Base-by-base conservation (phyloP, 2,888 invertebrate species). In the Latrodectus hesperus region DNA sequence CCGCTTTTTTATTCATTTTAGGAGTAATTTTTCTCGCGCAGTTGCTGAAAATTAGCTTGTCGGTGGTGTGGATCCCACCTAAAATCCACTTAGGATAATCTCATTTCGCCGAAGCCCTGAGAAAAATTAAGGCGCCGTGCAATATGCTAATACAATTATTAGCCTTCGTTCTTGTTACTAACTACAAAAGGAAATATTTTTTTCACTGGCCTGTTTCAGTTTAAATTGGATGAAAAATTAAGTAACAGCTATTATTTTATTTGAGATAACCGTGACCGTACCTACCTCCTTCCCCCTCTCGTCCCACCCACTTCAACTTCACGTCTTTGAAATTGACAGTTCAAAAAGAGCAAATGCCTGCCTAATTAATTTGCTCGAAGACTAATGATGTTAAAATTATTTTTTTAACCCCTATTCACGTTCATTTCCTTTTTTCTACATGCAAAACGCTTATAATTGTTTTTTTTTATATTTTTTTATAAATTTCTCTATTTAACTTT, bases 171-270 rank as follows among this genome's bases (percentile, higher is more conserved):
- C 38, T 79, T 55, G 71, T 60, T 70, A 64, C 71, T 72, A 80
- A 72, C 71, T 80, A n/a, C 55, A 14, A n/a, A 67, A 22, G 67
- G 65, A 38, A 67, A 52, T 65, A 52, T 67, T 52, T 67, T 77
- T 67, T 77, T 65, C 16, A n/a, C 22, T 77, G 10, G 68, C 55
- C 22, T 52, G 26, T 77, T 67, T 51, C 73, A 64, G 55, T 86
- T 86, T 81, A 76, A 86, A 76, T 86, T 76, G 81, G 76, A 86
- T 86, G 81, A 86, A 86, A 86, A 81, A 86, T 86, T 81, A 77
- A 81, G 86, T 72, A 51, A 76, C 81, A 60, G 81, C 81, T 65
- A 72, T 86, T 86, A 81, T 75, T 86, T 76, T 81, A 86, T 86
- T 86, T 86, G 81, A 86, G 81, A 22, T 22, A 22, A 22, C 22